Conservation (phyloP, 2,888 invertebrate genomes). For the Malthinus seriepunctatus region DNA sequence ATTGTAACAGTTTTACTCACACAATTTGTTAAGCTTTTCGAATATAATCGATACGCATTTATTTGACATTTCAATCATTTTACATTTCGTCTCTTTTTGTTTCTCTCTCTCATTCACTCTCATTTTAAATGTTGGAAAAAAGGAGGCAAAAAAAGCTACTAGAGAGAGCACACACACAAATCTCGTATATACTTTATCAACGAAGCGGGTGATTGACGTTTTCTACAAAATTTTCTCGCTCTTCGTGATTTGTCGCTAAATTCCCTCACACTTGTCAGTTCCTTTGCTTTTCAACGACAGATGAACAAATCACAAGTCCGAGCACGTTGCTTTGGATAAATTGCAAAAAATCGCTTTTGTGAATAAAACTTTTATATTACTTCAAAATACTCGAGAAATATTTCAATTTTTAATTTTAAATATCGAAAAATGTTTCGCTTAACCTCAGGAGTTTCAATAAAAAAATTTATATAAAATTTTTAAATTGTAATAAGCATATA, state of each 20-base stretch:
- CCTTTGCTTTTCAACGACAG: slow-evolving; percentile 41
- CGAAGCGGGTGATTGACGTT: slow-evolving; percentile 49
- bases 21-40: slow-evolving; percentile 36
- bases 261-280: slow-evolving; percentile 50
- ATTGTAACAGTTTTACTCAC: slow-evolving; percentile 36
- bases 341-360: slow-evolving; percentile 36
- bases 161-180: slow-evolving; percentile 29
- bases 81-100: slow-evolving; percentile 3
- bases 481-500: no score
- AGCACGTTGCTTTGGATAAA: slow-evolving; percentile 42
- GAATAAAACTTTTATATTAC: slow-evolving; percentile 3
- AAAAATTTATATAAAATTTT: no score
- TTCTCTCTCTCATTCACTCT: neutral
- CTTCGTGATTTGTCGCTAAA: slow-evolving; percentile 47
- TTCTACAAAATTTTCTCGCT: slow-evolving; percentile 45
- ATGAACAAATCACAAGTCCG: slow-evolving; percentile 40
- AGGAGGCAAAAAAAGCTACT: slow-evolving; percentile 18
- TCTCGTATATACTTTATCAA: slow-evolving; percentile 31
- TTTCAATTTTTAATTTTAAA: no score
- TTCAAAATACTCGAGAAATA: no score
- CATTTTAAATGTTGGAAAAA: slow-evolving; percentile 1
- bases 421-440: no score
- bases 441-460: no score
- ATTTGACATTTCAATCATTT: slow-evolving; percentile 29
- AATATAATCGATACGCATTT: slow-evolving; percentile 17